phyloP scores from a whole-genome alignment of 2,888 invertebrate genomes.

The Cyclophora punctaria region DNA sequence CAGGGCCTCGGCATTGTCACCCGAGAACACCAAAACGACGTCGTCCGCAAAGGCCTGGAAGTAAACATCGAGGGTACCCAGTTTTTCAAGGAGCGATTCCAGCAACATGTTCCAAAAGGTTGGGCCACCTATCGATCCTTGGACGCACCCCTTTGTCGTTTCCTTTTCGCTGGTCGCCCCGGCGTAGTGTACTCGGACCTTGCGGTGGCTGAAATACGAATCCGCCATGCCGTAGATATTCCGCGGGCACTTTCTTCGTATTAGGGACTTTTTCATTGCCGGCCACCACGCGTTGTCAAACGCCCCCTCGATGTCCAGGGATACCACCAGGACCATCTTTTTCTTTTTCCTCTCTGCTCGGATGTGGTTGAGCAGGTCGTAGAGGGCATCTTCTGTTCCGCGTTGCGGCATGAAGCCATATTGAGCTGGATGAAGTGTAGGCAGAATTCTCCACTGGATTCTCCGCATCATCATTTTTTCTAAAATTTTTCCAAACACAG shows the following conservation, averaged over 20 bases:
- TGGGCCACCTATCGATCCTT: slow-evolving; percentile 11
- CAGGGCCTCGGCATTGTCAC: slow-evolving; percentile 3
- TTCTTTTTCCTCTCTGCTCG: background rate
- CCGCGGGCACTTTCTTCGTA: slow-evolving; percentile 1
- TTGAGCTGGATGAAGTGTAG: background rate
- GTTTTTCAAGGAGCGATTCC: slow-evolving; percentile 7
- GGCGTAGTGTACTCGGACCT: background rate
- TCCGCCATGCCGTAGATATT: slow-evolving; percentile 1
- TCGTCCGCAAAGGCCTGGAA: slow-evolving; percentile 15
- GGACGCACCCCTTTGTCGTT: slow-evolving; percentile 1
- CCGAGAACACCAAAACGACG: slow-evolving; percentile 7
- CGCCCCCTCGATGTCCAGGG: slow-evolving; percentile 11
- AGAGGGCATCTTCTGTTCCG: background rate
- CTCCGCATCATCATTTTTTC: background rate
- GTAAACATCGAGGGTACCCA: background rate
- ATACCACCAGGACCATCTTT: background rate
- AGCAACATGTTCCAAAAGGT: slow-evolving; percentile 15
- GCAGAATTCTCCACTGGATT: background rate
- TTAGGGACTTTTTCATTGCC: slow-evolving; percentile 1
- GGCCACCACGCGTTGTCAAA: slow-evolving; percentile 11
- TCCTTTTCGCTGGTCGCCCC: background rate
- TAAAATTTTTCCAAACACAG: slow-evolving; percentile 13
- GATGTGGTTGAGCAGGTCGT: background rate
- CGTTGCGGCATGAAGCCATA: background rate
- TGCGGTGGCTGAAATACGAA: slow-evolving; percentile 4